A percentile compares a stretch with the other conserved stretches of the same genome.
Evolutionary conservation across 1,140 invertebrate genomes (phyloP).

Genomic region (Drosophila takahashii): DNA sequence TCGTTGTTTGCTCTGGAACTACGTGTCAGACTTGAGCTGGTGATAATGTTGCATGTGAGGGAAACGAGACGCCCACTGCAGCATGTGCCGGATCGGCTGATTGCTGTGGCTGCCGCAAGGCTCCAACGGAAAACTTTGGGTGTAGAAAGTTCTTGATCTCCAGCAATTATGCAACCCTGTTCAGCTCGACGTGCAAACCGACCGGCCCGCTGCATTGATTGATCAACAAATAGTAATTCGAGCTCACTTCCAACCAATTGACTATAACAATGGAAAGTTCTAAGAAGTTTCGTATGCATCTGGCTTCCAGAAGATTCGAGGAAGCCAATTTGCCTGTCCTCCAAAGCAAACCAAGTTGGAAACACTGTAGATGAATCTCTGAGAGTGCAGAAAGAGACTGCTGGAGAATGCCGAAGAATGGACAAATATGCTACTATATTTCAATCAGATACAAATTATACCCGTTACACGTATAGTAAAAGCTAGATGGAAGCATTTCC

Average conservation of each 20-base stretch:
- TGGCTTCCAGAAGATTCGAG: slow-evolving; percentile 48
- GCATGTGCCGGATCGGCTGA: slow-evolving; percentile 43
- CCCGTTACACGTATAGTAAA: too few species aligned
- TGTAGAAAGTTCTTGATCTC: slow-evolving; percentile 27
- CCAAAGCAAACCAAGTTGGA: neutral
- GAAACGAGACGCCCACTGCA: slow-evolving; percentile 61
- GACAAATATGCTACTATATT: neutral
- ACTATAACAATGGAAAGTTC: slow-evolving; percentile 61
- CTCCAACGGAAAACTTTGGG: slow-evolving; percentile 26
- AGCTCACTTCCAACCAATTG: slow-evolving; percentile 60
- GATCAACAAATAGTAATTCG: slow-evolving; percentile 65
- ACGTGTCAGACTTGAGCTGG: slow-evolving; percentile 16
- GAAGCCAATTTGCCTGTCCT: slow-evolving; percentile 8
- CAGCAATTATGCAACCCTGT: slow-evolving; percentile 22
- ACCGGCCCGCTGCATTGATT: slow-evolving; percentile 36
- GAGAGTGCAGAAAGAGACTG: neutral
- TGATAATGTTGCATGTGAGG: slow-evolving; percentile 46
- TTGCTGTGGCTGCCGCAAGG: neutral
- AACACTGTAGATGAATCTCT: neutral
- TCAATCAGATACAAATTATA: neutral
- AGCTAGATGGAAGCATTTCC: too few species aligned
- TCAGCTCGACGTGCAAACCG: slow-evolving; percentile 9
- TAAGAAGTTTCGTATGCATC: slow-evolving; percentile 12
- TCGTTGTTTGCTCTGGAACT: slow-evolving; percentile 13
- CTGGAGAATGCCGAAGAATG: neutral